Conservation (phyloP, 2,113 vertebrate species). For the Tricholaema leucomelas region DNA sequence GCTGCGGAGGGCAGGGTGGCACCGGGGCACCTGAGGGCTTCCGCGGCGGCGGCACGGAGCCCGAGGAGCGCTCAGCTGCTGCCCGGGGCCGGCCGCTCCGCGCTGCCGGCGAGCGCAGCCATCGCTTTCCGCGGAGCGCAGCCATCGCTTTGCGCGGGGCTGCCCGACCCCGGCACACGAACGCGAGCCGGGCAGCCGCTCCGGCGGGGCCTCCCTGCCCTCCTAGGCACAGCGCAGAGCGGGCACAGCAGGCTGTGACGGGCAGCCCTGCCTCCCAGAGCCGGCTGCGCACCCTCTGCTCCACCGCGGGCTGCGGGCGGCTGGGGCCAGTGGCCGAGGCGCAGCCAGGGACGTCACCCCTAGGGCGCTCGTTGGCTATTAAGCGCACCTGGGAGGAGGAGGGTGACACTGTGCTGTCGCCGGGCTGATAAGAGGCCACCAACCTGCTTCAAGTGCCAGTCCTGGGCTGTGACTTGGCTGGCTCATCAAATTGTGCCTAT, state of each 20-base stretch:
- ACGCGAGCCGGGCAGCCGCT: not conserved
- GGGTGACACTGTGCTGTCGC: not conserved
- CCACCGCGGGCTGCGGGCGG: not conserved
- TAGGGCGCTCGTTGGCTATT: not conserved
- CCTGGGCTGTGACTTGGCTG: not conserved
- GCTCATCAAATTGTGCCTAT: not conserved
- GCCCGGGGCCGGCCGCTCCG: not conserved
- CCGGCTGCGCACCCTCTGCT: not conserved
- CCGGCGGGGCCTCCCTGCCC: not conserved
- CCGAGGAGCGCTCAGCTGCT: not conserved
- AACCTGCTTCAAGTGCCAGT: not conserved
- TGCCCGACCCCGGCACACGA: not conserved
- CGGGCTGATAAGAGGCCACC: not conserved
- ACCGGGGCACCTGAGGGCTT: not conserved
- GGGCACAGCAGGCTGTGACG: accelerated
- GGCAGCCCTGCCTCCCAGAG: not conserved
- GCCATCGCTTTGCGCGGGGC: too few species aligned
- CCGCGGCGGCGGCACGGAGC: not conserved
- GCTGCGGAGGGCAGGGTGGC: not conserved
- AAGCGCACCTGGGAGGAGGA: not conserved
- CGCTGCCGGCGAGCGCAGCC: conserved; percentile 26
- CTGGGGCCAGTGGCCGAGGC: accelerated
- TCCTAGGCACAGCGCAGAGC: not conserved
- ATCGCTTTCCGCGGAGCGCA: too few species aligned
- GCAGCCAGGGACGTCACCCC: not conserved